Evolutionary conservation across 1,140 invertebrate species (phyloP).

Genomic region (Cyclargus thomasi): DNA sequence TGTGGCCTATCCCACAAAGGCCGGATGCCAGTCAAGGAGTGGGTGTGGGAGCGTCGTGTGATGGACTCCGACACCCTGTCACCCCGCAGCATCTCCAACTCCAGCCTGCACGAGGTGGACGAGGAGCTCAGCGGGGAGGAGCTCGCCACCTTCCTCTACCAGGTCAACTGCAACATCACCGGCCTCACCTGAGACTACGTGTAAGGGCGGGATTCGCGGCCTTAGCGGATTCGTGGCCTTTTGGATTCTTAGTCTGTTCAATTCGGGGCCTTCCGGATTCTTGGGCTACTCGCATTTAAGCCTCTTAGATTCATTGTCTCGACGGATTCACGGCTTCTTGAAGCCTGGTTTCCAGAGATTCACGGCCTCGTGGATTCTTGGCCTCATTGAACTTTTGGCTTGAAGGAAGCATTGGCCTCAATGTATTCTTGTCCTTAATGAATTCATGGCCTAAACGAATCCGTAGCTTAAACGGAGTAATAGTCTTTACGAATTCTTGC

Average conservation of each 20-base stretch:
- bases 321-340: neutral
- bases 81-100: conserved; percentile 81
- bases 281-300: too few relatives aligned
- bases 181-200: conserved; percentile 31
- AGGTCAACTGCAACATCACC: conserved; percentile 74
- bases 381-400: neutral
- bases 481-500: neutral
- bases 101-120: conserved; percentile 81
- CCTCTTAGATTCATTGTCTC: neutral
- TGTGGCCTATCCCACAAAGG: conserved; percentile 46
- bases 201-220: neutral
- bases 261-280: too few relatives aligned
- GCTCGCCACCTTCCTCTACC: conserved; percentile 78
- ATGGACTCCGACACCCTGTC: conserved; percentile 57
- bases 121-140: conserved; percentile 80
- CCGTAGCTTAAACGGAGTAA: neutral
- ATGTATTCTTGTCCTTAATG: too few relatives aligned
- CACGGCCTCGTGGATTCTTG: neutral
- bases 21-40: conserved; percentile 43
- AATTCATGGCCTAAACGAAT: neutral
- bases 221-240: neutral
- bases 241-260: too few relatives aligned
- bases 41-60: conserved; percentile 43
- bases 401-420: too few relatives aligned
- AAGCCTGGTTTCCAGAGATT: too few relatives aligned